Evolutionary conservation across 2,797 vertebrate species (phyloP).

Genomic region (Cossypha caffra): DNA sequence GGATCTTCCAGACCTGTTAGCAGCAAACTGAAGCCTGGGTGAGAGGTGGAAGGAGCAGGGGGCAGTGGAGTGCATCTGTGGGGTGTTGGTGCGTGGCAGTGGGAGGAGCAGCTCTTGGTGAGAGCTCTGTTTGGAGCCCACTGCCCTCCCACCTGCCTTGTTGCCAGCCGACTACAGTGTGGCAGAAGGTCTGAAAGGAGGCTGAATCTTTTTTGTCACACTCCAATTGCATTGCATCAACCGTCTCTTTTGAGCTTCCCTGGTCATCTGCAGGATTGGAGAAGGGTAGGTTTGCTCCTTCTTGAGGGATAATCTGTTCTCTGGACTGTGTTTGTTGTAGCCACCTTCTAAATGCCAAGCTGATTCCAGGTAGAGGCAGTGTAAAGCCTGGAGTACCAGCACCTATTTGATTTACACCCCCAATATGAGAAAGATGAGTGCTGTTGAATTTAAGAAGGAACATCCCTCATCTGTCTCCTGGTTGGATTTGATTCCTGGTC

Average conservation of each 20-base stretch:
- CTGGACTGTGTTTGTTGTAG: background rate
- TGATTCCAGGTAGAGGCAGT: background rate
- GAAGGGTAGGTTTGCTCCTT: background rate
- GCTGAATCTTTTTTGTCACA: background rate
- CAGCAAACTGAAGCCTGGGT: background rate
- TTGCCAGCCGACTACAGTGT: background rate
- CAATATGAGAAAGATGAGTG: background rate
- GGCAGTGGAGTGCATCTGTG: accelerated
- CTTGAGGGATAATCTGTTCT: background rate
- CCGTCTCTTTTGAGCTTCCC: background rate
- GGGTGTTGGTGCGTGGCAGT: background rate
- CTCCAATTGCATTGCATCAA: background rate
- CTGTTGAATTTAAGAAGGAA: background rate
- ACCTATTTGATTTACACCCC: background rate
- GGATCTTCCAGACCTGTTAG: background rate
- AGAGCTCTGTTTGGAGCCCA: background rate
- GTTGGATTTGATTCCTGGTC: background rate
- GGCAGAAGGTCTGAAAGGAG: slow-evolving; percentile 16
- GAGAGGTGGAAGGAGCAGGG: background rate
- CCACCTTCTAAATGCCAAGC: background rate
- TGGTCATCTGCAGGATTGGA: background rate
- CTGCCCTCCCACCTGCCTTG: background rate
- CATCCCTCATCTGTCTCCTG: background rate
- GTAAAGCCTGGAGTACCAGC: background rate
- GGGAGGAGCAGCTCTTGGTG: slow-evolving; percentile 12